phyloP scores from a whole-genome alignment of 1,140 invertebrate species.

The Asobara japonica region DNA sequence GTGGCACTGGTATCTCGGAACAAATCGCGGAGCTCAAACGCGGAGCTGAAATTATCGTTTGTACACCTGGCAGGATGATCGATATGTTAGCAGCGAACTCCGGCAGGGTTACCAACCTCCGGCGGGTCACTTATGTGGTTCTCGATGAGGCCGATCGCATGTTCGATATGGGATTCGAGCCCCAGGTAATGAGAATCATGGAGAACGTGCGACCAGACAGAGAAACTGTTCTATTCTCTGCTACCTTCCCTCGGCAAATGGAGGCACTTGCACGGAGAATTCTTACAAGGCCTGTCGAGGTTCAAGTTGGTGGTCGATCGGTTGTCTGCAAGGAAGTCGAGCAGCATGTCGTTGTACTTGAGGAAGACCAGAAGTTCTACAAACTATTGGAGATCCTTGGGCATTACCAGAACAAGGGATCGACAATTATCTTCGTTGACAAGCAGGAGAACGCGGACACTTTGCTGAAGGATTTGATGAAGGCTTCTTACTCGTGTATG shows the following conservation, averaged over 20 bases:
- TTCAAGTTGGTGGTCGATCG: slow-evolving; percentile 97
- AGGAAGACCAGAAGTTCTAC: slow-evolving; percentile 98
- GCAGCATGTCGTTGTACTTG: slow-evolving; percentile 92
- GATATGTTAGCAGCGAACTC: slow-evolving; percentile 99
- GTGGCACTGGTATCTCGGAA: slow-evolving; percentile 96
- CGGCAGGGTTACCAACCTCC: slow-evolving; percentile 95
- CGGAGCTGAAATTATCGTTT: slow-evolving; percentile 98
- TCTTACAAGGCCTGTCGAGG: slow-evolving; percentile 94
- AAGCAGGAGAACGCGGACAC: slow-evolving; percentile 98
- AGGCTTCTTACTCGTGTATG: slow-evolving; percentile 94
- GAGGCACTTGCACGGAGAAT: slow-evolving; percentile 96
- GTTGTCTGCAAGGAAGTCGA: slow-evolving; percentile 99
- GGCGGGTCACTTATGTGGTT: slow-evolving; percentile 95
- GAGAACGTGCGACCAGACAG: slow-evolving; percentile 97
- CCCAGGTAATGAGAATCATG: slow-evolving; percentile 97
- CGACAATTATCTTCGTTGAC: slow-evolving; percentile 97
- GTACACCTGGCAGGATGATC: slow-evolving; percentile 99
- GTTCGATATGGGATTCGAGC: slow-evolving; percentile 99
- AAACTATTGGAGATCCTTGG: slow-evolving; percentile 97
- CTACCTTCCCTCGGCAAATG: slow-evolving; percentile 99
- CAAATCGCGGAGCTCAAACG: slow-evolving; percentile 98
- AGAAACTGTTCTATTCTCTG: slow-evolving; percentile 98
- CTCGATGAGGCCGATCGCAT: slow-evolving; percentile 99
- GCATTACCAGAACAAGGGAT: slow-evolving; percentile 92
- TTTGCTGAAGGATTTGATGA: slow-evolving; percentile 95